Base-by-base conservation (phyloP, 2,888 invertebrate genomes). In the Stramonita haemastoma region DNA sequence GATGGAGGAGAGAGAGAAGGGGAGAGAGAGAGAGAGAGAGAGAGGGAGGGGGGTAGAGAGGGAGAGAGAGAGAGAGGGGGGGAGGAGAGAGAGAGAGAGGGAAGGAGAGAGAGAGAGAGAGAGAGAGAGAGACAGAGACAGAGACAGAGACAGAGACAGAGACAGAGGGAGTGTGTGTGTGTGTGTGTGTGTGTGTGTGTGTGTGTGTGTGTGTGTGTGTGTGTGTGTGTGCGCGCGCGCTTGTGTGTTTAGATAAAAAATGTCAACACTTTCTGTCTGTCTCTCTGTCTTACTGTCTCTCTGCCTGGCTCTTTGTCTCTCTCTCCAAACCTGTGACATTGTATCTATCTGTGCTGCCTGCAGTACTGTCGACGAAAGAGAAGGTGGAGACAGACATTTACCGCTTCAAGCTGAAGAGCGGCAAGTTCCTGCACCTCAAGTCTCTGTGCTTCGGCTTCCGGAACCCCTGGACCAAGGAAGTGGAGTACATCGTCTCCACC, bases 381-480 rank as follows among this genome's bases (percentile, higher is more conserved):
- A 94, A 94, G 88, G 90, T 95, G 56, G 93, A 94, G 90, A 94
- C 95, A 22, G 93, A 93, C n/a, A 92, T 95, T 0, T 96, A 95
- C 90, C 97, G 97, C 92, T 98, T 98, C 96, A 97, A 98, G 90
- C 97, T 97, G 83, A 98, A 98, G 96, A 97, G 97, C 94, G 98
- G 98, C 88, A 96, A 97, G 5, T 98, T 97, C 93, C 97, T 97
- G 8, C 97, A 97, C 88, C 96, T 99, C 32, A 97, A 97, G 94
- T 98, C 98, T 91, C 98, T 97, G 94, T 98, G 98, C 97, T 98
- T 98, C 93, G 97, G 98, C 0, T 98, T 99, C 96, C 97, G 97
- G 94, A 99, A 99, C 96, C 99, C 99, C 0, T 99, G 98, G 98
- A 99, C 98, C 0, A 98, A 98, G 96, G 99, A 99, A 95, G 97